phyloP scores from a whole-genome alignment of 2,888 invertebrate genomes.

The Coenonympha glycerion region DNA sequence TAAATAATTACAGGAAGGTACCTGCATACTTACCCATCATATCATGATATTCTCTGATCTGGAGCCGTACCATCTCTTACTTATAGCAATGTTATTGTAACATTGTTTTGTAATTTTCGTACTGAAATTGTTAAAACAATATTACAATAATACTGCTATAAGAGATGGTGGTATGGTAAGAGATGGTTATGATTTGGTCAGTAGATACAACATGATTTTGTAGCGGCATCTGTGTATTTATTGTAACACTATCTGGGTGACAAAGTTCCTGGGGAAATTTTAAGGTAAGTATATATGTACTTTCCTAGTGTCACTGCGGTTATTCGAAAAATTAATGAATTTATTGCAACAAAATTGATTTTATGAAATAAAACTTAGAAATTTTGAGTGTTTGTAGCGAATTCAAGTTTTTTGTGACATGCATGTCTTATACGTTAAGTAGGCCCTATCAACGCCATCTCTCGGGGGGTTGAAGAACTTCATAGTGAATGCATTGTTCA shows the following conservation, averaged over 20 bases:
- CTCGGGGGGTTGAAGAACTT: slow-evolving; percentile 44
- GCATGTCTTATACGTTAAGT: not conserved
- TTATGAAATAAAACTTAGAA: not conserved
- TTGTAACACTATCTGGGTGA: slow-evolving; percentile 6
- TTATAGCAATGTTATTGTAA: too few relatives aligned
- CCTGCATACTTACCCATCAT: too few relatives aligned
- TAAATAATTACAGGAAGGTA: too few relatives aligned
- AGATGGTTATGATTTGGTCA: too few relatives aligned
- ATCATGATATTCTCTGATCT: too few relatives aligned
- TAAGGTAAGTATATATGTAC: not conserved
- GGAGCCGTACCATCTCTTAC: too few relatives aligned
- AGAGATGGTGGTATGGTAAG: too few relatives aligned
- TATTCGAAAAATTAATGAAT: too few relatives aligned
- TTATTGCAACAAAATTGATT: not conserved
- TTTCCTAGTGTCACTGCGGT: too few relatives aligned
- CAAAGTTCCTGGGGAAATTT: not conserved
- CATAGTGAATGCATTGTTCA: slow-evolving; percentile 35
- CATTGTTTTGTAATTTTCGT: too few relatives aligned
- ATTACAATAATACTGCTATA: too few relatives aligned
- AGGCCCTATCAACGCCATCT: slow-evolving; percentile 58
- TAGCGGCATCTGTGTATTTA: slow-evolving; percentile 46
- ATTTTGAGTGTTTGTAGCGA: not conserved
- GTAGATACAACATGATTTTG: not conserved
- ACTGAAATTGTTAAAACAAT: too few relatives aligned
- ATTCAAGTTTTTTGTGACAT: not conserved